These are phyloP conservation scores for Halichoerus grypus DNA, from an alignment of 2,113 vertebrate species.

Conservation along the genomic window DNA sequence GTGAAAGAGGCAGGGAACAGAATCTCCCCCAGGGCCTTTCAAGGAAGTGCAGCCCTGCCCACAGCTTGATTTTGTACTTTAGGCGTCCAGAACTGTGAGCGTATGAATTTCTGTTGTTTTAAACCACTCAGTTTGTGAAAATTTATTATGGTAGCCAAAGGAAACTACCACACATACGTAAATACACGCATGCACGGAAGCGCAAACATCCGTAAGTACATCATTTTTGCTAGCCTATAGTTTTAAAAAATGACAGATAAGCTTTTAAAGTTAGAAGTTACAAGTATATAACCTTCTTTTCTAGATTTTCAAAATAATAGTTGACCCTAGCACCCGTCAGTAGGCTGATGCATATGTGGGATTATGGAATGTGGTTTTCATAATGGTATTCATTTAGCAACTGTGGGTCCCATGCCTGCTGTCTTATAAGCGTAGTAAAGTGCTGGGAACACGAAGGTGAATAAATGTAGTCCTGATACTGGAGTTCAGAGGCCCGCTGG, in stretches of 20 bases:
- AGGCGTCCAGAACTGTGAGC: neutral
- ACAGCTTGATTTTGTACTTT: neutral
- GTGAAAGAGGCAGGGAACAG: neutral
- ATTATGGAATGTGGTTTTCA: neutral
- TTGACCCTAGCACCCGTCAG: neutral
- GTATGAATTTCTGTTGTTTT: slow-evolving; percentile 38
- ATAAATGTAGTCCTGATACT: neutral
- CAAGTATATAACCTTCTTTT: neutral
- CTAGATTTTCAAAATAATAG: neutral
- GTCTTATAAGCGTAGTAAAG: neutral
- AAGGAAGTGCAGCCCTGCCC: neutral
- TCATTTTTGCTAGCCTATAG: neutral
- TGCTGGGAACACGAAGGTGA: neutral
- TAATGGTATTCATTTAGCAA: neutral
- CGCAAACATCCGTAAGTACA: neutral
- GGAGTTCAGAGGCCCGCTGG: neutral
- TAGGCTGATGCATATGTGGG: neutral
- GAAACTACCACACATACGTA: neutral
- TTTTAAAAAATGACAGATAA: neutral
- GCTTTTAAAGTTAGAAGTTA: slow-evolving; percentile 37
- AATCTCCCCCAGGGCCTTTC: neutral
- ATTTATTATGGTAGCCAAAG: neutral
- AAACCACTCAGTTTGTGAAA: neutral
- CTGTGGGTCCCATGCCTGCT: neutral
- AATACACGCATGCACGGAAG: neutral